Base-by-base conservation (phyloP, 2,113 vertebrate species). In the Pteronura brasiliensis region DNA sequence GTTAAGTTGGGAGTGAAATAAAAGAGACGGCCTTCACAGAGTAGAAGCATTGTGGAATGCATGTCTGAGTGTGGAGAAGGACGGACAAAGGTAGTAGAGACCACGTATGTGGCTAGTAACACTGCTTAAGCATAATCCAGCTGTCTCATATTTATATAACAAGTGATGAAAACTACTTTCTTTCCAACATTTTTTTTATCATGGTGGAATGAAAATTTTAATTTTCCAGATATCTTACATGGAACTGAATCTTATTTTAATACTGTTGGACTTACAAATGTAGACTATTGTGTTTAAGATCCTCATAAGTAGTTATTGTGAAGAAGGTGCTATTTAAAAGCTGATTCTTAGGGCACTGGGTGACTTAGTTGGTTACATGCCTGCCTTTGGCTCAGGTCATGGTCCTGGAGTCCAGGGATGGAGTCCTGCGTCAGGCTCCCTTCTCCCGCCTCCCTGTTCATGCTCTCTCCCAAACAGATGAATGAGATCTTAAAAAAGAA, bases 271-370 rank as follows among this genome's bases (percentile, higher is more conserved):
- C n/a, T 97, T 93, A 71, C 0, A 82, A 81, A 39, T 52, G 18
- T 25, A 12, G 31, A 76, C 2, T 47, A 67, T 72, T 61, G 29
- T 39, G 11, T 59, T 65, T 29, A 88, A 90, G 61, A 65, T 89
- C 71, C 14, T 80, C 95, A 76, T 15, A 49, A 79, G 29, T 49
- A 63, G 18, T 72, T 91, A 8, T 88, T 95, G 89, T 74, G 39
- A 57, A 87, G 27, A 88, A 77, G 61, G 15, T 44, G 7, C n/a
- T 95, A 74, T 76, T 90, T 34, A 77, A 4, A 36, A 86, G 88
- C 57, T 90, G 39, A 42, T 97, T 76, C 14, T 67, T 67, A 31
- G 31, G 63, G 63, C 31, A 34, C 14, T 67, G 31, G 63, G 31
- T 8, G 14, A 31, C 31, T 67, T 31, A 67, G 29, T 67, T 67